Percentiles rank a stretch among this genome's conserved stretches.
Evolutionary conservation across 2,797 vertebrate species (phyloP).

Genomic region (Linurgus olivaceus): DNA sequence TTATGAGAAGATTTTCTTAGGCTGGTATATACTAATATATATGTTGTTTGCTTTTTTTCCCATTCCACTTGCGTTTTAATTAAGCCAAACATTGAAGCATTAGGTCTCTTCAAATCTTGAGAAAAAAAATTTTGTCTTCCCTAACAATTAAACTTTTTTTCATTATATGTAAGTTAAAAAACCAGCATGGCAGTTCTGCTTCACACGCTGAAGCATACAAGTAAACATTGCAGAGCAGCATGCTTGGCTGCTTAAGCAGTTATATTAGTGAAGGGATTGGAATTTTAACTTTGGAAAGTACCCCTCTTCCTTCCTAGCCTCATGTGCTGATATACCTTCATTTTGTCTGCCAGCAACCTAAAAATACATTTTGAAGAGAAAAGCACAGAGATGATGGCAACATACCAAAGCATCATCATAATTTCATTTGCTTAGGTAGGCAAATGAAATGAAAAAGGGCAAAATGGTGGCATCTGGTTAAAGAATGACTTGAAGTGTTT

Average conservation of each 20-base stretch:
- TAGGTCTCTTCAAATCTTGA: not conserved
- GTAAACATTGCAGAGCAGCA: not conserved
- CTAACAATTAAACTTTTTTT: not conserved
- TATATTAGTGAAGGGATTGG: not conserved
- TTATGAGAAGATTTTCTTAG: not conserved
- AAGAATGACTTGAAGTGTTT: not conserved
- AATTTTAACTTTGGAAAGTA: not conserved
- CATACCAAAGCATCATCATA: not conserved
- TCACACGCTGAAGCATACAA: not conserved
- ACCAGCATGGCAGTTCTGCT: not conserved
- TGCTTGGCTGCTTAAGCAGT: not conserved
- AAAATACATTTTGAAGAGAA: not conserved
- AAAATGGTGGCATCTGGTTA: not conserved
- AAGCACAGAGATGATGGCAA: not conserved
- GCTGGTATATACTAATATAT: not conserved
- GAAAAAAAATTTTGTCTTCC: not conserved
- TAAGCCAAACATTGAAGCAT: not conserved
- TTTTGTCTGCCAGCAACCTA: not conserved
- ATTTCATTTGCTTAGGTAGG: not conserved
- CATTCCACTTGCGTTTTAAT: not conserved
- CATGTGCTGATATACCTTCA: not conserved
- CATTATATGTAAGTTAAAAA: not conserved
- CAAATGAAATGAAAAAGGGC: not conserved
- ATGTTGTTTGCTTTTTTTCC: not conserved
- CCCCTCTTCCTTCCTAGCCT: not conserved